Percentiles rank a stretch among this genome's conserved stretches.
phyloP scores from a whole-genome alignment of 1,140 invertebrate species.

The Drosophila ambigua region DNA sequence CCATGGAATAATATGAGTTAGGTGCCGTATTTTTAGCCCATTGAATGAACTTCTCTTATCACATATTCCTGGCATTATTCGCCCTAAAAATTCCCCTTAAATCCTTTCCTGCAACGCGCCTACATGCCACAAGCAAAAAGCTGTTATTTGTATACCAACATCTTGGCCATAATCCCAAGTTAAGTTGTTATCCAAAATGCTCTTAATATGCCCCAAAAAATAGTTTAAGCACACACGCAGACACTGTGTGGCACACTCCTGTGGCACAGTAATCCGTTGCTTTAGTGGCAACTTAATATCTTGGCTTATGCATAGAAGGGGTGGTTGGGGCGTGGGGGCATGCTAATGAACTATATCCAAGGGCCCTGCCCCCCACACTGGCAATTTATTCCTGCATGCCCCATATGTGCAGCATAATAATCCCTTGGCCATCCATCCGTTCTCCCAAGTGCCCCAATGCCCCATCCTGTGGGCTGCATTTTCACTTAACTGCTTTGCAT shows the following conservation, averaged over 20 bases:
- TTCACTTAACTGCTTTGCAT: slow-evolving; percentile 59
- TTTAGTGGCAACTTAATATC: slow-evolving; percentile 39
- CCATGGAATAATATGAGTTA: too few relatives aligned
- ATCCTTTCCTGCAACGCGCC: too few relatives aligned
- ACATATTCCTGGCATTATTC: too few relatives aligned
- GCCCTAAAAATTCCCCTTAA: too few relatives aligned
- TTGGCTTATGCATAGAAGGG: slow-evolving; percentile 34
- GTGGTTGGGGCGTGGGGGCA: slow-evolving; percentile 7
- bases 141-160: too few relatives aligned
- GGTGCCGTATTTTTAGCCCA: too few relatives aligned
- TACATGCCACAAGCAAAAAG: too few relatives aligned
- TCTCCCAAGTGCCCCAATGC: slow-evolving; percentile 1
- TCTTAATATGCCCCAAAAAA: slow-evolving; percentile 4
- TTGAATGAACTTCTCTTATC: too few relatives aligned
- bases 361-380: not conserved
- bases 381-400: slow-evolving; percentile 52
- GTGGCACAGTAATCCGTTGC: slow-evolving; percentile 29
- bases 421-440: slow-evolving; percentile 10
- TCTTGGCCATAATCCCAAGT: too few relatives aligned
- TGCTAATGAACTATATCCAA: slow-evolving; percentile 58
- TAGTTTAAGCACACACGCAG: slow-evolving; percentile 6
- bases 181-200: too few relatives aligned
- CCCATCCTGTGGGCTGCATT: slow-evolving; percentile 33
- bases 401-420: slow-evolving; percentile 25
- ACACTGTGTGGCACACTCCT: slow-evolving; percentile 5